Evolutionary conservation across 1,140 invertebrate species (phyloP), one percentile per base, ranked within the genome.

Genomic region (Branchinecta lynchi): DNA sequence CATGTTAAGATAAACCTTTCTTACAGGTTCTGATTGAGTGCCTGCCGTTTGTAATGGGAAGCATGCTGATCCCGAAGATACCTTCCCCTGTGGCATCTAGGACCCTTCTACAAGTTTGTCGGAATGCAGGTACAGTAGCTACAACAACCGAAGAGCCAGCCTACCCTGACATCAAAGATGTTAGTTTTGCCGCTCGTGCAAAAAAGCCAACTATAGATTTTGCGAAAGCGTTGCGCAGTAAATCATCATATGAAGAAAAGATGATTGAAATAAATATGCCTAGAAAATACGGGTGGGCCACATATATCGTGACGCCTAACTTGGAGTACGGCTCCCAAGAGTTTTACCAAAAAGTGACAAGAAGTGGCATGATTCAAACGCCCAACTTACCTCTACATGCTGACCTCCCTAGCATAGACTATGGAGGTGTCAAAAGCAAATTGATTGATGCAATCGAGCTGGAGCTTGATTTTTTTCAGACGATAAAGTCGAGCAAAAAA

Each of bases 231-330:
- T 12, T 60, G 17, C 12, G 51, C 12, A 20, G 17, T 3, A 60
- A 60, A 46, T 80, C 84, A 66, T 89, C 87, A 0, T 82, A 90
- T 0, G 90, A 92, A 78, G 88, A 91, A 78, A 93, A 93, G 77
- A 80, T 89, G 69, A 84, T 89, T 66, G 87, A 87, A 74, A 70
- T 90, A 6, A 90, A 90, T 76, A 86, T 92, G 83, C 86, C 87
- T 7, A 81, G 83, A 67, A 90, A 87, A 76, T 92, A 89, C 77
- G 89, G 89, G 8, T 92, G 84, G 80, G 82, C 82, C 72, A 82
- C 81, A 44, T 75, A 85, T 32, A 78, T 84, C 71, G 75, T 92
- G 7, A 75, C 80, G 1, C 86, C 89, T 75, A 66, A 72, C 21
- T 74, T 86, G 66, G 84, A 83, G 5, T 90, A 89, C 73, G 85